Percentiles rank a stretch among this genome's conserved stretches.
Conservation (phyloP, 2,888 invertebrate genomes). For the Xiphydria camelus region DNA sequence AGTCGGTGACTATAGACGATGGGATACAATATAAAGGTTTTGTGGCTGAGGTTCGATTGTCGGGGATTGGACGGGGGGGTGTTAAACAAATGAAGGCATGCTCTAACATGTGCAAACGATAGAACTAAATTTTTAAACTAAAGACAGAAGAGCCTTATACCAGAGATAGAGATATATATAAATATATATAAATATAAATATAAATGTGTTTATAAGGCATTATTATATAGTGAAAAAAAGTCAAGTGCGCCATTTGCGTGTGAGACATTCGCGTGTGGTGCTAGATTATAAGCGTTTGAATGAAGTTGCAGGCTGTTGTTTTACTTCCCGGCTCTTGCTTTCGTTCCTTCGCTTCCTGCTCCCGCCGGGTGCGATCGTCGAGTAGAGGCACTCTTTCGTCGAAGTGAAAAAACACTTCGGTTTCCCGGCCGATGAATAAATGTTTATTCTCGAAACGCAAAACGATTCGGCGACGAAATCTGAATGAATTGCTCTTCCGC, state of each 20-base stretch:
- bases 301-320: neutral
- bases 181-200: conserved; percentile 26
- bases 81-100: conserved; percentile 56
- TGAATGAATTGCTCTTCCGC: too few relatives aligned
- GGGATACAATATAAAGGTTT: conserved; percentile 13
- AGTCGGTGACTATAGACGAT: conserved; percentile 20
- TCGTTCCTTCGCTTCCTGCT: neutral
- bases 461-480: too few relatives aligned
- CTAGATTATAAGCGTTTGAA: conserved; percentile 12
- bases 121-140: conserved; percentile 58
- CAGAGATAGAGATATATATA: conserved; percentile 53
- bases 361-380: too few relatives aligned
- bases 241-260: conserved; percentile 39
- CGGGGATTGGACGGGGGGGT: conserved; percentile 31
- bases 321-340: neutral
- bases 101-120: conserved; percentile 59
- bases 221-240: conserved; percentile 36
- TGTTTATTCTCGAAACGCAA: too few relatives aligned
- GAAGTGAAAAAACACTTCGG: too few relatives aligned
- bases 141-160: conserved; percentile 58
- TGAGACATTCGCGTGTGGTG: conserved; percentile 45
- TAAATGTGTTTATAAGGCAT: conserved; percentile 27
- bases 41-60: conserved; percentile 24
- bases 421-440: too few relatives aligned
- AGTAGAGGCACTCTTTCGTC: too few relatives aligned